Evolutionary conservation across 2,113 vertebrate genomes (phyloP).

Genomic region (Lipophrys pholis): DNA sequence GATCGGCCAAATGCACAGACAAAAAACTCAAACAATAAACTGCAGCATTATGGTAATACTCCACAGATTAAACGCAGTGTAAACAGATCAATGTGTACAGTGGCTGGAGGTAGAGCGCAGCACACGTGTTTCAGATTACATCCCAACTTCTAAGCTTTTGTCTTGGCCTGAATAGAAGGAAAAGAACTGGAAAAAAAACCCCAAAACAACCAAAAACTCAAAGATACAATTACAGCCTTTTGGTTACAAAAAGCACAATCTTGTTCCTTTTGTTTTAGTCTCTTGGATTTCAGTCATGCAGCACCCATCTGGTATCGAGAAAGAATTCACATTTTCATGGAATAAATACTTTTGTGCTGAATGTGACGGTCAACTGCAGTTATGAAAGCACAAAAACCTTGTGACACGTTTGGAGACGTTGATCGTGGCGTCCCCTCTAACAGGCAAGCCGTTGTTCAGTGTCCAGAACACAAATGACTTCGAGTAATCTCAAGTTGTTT

Average conservation of each 20-base stretch:
- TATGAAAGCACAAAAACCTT: no score
- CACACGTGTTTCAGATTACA: constrained; percentile 69
- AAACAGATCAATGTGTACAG: constrained; percentile 38
- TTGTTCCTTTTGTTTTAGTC: constrained; percentile 48
- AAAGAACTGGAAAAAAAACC: constrained; percentile 20
- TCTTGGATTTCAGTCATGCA: constrained; percentile 15
- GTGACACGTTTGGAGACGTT: no score
- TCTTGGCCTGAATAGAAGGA: constrained; percentile 55
- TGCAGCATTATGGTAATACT: constrained; percentile 1
- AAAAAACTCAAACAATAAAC: constrained; percentile 6
- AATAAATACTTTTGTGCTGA: no score
- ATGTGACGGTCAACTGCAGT: no score
- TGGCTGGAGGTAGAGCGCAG: constrained; percentile 14
- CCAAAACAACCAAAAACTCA: background rate
- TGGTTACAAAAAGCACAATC: constrained; percentile 46
- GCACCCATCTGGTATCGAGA: constrained; percentile 27
- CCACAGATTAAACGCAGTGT: constrained; percentile 45
- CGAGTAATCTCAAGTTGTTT: background rate
- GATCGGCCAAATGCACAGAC: constrained; percentile 5
- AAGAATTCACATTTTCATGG: background rate
- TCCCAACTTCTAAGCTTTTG: constrained; percentile 57
- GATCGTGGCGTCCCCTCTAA: no score
- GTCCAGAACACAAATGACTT: no score
- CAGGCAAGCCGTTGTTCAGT: no score
- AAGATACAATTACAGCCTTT: constrained; percentile 66